Evolutionary conservation across 2,113 vertebrate genomes (phyloP), one percentile per base, ranked within the genome.

Genomic region (Ceyx cyanopectus): DNA sequence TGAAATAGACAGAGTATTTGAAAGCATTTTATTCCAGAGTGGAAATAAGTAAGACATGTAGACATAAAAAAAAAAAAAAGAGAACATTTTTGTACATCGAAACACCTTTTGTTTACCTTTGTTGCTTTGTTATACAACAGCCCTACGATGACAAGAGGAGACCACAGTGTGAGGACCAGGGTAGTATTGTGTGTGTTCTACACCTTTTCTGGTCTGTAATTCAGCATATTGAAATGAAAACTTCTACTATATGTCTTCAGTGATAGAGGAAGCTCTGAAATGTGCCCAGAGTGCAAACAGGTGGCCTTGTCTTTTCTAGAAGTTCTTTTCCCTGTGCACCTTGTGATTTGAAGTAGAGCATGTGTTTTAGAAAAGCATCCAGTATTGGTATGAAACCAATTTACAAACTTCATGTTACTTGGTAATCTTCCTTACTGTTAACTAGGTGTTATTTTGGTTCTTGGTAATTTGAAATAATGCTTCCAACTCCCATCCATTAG

Each of bases 1-100:
- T 85, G 81, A 93, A 90, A 79, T 62, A 86, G 86, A 57, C 70
- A 90, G 70, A 90, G 54, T 90, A 81, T 84, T 83, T 94, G 53
- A 85, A 90, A 87, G 45, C 22, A 58, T 24, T 90, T 78, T 76
- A 54, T 76, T 93, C 40, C 58, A 8, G 68, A 93, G 41, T 77
- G 12, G 27, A 89, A 93, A 89, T 76, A 85, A 85, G 30, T 32
- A 68, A 75, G 61, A 61, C 24, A 26, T 50, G 27, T 10, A 65
- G 50, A 37, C 37, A 37, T 2, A 14, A 48, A 22, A 68, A 22
- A 74, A 82, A 79, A 30, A 68, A 53, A 12, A 50, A 16, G 14
- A 29, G 27, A 43, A 84, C 56, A 22, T 19, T 51, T 88, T 82
- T 76, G 6, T 69, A 57, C 29, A 29, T 63, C 27, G 45, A 86